Evolutionary conservation across 2,113 vertebrate species (phyloP), one percentile per base, ranked within the genome.

Genomic region (Neogale vison): DNA sequence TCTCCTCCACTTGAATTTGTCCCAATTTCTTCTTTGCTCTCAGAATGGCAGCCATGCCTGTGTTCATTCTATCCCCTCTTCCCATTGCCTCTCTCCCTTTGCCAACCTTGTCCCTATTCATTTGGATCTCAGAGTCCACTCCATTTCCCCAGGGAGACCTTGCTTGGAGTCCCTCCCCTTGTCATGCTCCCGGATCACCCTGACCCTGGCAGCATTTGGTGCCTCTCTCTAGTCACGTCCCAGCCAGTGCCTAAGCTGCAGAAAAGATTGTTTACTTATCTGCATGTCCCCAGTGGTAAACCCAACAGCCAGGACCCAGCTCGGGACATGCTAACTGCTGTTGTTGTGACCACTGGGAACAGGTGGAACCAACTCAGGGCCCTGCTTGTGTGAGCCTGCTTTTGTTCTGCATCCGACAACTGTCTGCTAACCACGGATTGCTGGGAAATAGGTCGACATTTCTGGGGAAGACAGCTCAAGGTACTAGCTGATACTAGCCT

Each of bases 391-490:
- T 2, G 29, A 55, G 21, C 23, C 55, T 42, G 59, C 26, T 59
- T 69, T 55, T 52, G 18, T 34, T 92, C 29, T 63, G 31, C 18
- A 23, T 17, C 2, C 20, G 4, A 14, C 63, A 82, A 12, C 57
- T 1, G 2, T 74, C 50, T 20, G 26, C 55, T 47, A 2, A 42
- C 15, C 36, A 8, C 0, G 0, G 36, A 14, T 15, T 83, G n/a
- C 47, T 45, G 47, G 45, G 12, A 79, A 10, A 57, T 18, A 65
- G 24, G n/a, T 6, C 11, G 59, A 29, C 0, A 3, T 21, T 34
- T 67, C 31, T 34, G 23, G 21, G 50, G n/a, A 65, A 80, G 18
- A 67, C 5, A 42, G 26, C 45, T 76, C 23, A n/a, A 74, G 29
- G 42, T 31, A 52, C 59, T 14, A 4, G 1, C 11, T 67, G 50